phyloP scores from a whole-genome alignment of 2,113 vertebrate species.

The Herpailurus yagouaroundi region DNA sequence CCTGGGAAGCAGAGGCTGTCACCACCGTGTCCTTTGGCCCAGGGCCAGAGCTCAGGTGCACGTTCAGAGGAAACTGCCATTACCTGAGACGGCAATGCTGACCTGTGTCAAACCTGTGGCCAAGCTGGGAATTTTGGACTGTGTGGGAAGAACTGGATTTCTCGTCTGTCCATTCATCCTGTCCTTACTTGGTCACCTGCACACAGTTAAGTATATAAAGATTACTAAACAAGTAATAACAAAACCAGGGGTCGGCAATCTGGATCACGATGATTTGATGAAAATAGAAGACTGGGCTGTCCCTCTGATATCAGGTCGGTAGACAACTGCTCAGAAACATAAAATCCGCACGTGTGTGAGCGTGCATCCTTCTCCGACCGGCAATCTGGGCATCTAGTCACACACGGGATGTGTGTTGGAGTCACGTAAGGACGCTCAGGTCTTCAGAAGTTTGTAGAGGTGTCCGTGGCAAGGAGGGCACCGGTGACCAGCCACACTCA shows the following conservation, averaged over 20 bases:
- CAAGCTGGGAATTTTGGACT: neutral
- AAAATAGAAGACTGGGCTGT: neutral
- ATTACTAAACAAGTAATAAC: fast-evolving
- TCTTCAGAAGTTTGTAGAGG: too few species aligned
- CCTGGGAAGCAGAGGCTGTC: too few species aligned
- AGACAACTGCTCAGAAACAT: neutral
- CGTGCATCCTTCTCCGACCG: too few species aligned
- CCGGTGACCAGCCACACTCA: too few species aligned
- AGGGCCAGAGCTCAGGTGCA: fast-evolving
- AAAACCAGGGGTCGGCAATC: neutral
- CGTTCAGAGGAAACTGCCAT: neutral
- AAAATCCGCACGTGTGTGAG: too few species aligned
- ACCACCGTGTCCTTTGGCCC: neutral
- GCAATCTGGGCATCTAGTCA: neutral
- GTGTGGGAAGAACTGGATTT: neutral
- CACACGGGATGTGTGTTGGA: too few species aligned
- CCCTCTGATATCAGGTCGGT: neutral
- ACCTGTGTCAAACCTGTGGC: neutral
- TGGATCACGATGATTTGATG: neutral
- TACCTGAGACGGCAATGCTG: neutral
- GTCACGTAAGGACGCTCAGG: too few species aligned
- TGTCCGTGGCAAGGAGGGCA: too few species aligned
- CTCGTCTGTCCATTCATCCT: neutral
- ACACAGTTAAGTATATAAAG: neutral
- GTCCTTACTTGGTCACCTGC: neutral